Evolutionary conservation across 2,797 vertebrate genomes (phyloP), one percentile per base, ranked within the genome.

Genomic region (Leucoraja ocellata): DNA sequence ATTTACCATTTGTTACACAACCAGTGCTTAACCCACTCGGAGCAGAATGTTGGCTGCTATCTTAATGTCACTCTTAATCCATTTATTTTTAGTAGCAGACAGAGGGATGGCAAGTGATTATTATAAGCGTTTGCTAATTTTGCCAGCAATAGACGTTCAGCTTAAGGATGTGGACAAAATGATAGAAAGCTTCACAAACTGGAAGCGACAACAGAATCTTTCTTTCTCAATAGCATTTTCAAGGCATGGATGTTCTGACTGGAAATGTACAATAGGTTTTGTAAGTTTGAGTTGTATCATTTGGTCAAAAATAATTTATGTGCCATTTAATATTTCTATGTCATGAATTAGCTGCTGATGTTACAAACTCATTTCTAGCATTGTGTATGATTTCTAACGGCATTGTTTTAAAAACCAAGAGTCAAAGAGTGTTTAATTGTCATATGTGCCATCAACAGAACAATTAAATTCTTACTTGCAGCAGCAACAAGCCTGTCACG

Each of bases 31-130:
- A 68, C 61, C 10, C 32, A 36, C 32, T 68, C 18, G 23, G 61
- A 88, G 36, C 63, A 88, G 61, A 16, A 18, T 32, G 32, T 88
- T 88, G 61, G 28, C 28, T 68, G 16, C 63, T 68, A 68, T 9
- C 84, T 68, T 68, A 32, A 68, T 68, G 84, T 9, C 65, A 32
- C 14, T 8, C 16, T 88, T 88, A 36, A 21, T 65, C 39, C 84
- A 68, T 88, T 88, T 88, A 68, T 36, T 88, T 88, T 88, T 32
- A 88, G 84, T 88, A 68, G 63, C 84, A 88, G 63, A 88, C 84
- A 88, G 84, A 10, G 84, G n/a, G 21, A 86, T 63, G 28, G 7
- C 58, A 32, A 63, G n/a, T 86, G 58, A 88, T 68, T 7, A 1
- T 32, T 14, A 65, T 65, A 65, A 65, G 84, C 8, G 21, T 88